These are phyloP conservation scores for Urocynchramus pylzowi DNA, from an alignment of 2,113 vertebrate genomes.

Conservation along the genomic window DNA sequence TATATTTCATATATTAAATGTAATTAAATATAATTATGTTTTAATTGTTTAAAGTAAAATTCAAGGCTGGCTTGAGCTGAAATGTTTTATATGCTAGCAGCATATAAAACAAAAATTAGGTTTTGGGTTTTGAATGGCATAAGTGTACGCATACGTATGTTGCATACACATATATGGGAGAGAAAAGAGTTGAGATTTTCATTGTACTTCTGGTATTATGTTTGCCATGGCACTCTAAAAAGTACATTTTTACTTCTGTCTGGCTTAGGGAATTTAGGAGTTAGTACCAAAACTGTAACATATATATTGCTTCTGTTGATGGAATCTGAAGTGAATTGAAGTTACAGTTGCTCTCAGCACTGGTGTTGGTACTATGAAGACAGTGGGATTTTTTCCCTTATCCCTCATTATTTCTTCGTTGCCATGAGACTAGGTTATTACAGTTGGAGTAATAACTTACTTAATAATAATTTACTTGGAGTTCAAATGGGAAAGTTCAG, in stretches of 20 bases:
- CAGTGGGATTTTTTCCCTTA: rapidly evolving
- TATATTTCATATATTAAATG: background rate
- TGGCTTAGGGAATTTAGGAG: background rate
- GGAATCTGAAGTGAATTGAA: background rate
- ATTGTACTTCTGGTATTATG: background rate
- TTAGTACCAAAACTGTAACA: background rate
- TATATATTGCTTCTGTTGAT: background rate
- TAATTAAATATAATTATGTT: background rate
- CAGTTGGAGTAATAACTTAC: too few species aligned
- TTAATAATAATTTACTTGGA: background rate
- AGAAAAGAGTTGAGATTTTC: background rate
- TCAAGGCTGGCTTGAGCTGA: background rate
- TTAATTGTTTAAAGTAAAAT: background rate
- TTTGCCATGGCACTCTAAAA: background rate
- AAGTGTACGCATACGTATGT: background rate
- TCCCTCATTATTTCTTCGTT: background rate
- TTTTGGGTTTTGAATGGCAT: background rate
- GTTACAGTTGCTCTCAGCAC: background rate
- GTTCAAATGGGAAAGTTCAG: background rate
- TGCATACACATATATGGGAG: background rate
- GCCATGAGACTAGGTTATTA: background rate
- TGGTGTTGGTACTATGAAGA: background rate
- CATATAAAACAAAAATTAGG: background rate
- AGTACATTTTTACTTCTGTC: background rate
- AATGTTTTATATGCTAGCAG: background rate